Evolutionary conservation across 2,113 vertebrate genomes (phyloP).

Genomic region (Otolemur garnettii): DNA sequence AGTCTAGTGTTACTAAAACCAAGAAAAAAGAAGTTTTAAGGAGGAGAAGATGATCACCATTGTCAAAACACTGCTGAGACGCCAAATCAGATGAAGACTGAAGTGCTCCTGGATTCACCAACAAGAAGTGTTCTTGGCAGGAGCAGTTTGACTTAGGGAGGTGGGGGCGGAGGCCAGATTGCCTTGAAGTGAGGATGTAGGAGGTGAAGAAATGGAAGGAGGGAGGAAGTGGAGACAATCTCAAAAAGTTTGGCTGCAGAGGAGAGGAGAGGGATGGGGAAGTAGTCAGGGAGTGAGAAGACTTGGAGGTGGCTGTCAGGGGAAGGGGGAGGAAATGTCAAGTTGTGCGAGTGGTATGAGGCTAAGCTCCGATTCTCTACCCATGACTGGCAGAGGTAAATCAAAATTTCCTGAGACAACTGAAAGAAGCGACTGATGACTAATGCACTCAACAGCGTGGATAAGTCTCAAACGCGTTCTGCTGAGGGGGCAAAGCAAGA

Average conservation of each 20-base stretch:
- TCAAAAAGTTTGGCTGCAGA: slow-evolving; percentile 36
- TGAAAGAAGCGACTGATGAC: background rate
- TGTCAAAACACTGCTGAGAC: background rate
- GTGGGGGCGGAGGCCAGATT: slow-evolving; percentile 67
- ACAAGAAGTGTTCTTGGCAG: slow-evolving; percentile 65
- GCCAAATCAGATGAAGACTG: background rate
- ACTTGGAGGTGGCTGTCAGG: background rate
- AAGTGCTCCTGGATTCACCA: background rate
- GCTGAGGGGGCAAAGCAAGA: background rate
- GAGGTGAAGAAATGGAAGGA: slow-evolving; percentile 68
- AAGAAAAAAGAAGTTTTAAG: background rate
- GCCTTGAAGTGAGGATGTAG: slow-evolving; percentile 3
- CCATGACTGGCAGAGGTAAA: background rate
- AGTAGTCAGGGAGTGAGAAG: background rate
- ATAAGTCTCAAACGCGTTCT: background rate
- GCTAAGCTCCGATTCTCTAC: background rate
- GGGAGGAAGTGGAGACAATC: background rate
- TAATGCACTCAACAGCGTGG: background rate
- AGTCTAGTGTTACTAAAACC: background rate
- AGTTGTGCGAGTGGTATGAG: background rate
- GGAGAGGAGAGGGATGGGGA: slow-evolving; percentile 33
- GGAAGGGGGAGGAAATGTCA: background rate
- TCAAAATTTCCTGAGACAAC: background rate
- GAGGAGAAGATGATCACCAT: background rate
- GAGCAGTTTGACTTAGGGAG: background rate